Evolutionary conservation across 2,888 invertebrate genomes (phyloP).

Genomic region (Tillus elongatus): DNA sequence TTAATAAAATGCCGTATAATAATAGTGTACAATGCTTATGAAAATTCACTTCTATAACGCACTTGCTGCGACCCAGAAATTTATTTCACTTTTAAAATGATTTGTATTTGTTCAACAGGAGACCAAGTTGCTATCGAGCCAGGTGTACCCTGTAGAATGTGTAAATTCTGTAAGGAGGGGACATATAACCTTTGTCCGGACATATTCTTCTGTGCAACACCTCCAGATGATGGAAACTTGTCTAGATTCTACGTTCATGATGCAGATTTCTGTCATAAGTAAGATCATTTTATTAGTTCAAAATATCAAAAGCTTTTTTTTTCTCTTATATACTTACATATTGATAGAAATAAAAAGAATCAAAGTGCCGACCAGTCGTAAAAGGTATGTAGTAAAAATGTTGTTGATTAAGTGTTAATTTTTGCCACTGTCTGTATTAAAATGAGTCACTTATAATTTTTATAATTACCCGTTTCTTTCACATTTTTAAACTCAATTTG

Average conservation of each 20-base stretch:
- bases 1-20: no score
- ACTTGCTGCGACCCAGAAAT: no score
- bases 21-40: no score
- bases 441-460: no score
- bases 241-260: constrained; percentile 81
- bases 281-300: constrained; percentile 24
- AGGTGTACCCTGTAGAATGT: constrained; percentile 78
- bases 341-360: no score
- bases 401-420: no score
- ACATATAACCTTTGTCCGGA: constrained; percentile 85
- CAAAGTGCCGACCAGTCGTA: no score
- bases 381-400: no score
- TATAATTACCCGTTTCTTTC: no score
- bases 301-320: constrained; percentile 53
- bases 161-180: constrained; percentile 79
- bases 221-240: constrained; percentile 85
- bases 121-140: constrained; percentile 94
- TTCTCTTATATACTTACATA: constrained; percentile 10
- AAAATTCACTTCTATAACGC: no score
- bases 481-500: no score
- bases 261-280: constrained; percentile 83
- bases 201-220: constrained; percentile 89
- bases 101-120: constrained; percentile 43
- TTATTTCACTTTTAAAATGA: constrained; percentile 3
- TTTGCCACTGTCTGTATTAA: no score